Base-by-base conservation (phyloP, 2,888 invertebrate genomes). In the Balanococcus diminutus region DNA sequence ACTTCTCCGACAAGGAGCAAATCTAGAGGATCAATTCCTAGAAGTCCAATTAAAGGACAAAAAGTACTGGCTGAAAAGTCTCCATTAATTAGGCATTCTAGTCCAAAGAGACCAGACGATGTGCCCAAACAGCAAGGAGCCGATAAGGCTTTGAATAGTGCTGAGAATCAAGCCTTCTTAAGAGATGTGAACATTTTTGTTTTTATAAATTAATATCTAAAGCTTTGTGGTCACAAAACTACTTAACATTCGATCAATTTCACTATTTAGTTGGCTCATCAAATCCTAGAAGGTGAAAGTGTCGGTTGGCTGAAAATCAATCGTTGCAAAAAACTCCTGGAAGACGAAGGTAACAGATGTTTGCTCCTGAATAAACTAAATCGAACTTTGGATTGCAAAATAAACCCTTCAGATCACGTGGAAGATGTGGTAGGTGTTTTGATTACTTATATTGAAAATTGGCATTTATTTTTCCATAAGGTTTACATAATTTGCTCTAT, bases 371-470 rank as follows among this genome's bases (percentile, higher is more conserved):
- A 96, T 88, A 96, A 98, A 89, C 92, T 99, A 3, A 99, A 99
- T 90, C 94, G 95, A 89, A 98, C 98, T 84, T 92, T 98, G 86
- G 98, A 97, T 89, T 93, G 94, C 88, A 98, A 96, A 91, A 95
- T 98, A 87, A 95, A 97, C 83, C 96, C 97, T 0, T 97, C 97
- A 89, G 99, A 98, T 91, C 96, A 97, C 90, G 96, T 99, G 72
- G 98, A 98, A 89, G 99, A 99, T 92, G 96, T 98, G 91, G 98
- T 98, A 90, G 91, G 95, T n/a, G n/a, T n/a, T n/a, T n/a, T n/a
- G n/a, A n/a, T n/a, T n/a, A 81, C 11, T 61, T 14, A 61, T 6
- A 61, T 61, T 61, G 9, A 5, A 22, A 14, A 16, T n/a, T 79
- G n/a, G n/a, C n/a, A n/a, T n/a, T n/a, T n/a, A n/a, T n/a, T n/a